phyloP scores from a whole-genome alignment of 2,888 invertebrate genomes.

The Agrypnus murinus region DNA sequence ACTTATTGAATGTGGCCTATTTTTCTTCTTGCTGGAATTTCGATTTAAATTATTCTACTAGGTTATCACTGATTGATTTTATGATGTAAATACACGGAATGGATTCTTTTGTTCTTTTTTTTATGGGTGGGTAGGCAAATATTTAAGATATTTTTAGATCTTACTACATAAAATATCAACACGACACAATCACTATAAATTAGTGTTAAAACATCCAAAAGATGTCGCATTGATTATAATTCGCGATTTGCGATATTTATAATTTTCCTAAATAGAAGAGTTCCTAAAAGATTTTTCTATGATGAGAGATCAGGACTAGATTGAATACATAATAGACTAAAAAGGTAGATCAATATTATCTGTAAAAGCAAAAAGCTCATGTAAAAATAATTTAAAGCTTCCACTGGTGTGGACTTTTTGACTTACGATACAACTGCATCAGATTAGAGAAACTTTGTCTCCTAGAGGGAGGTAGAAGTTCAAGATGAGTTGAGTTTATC shows the following conservation, averaged over 20 bases:
- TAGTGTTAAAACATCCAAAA: no score
- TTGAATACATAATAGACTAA: no score
- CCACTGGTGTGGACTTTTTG: conserved; percentile 18
- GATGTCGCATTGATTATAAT: no score
- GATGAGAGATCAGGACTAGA: no score
- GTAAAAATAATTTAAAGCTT: conserved; percentile 9
- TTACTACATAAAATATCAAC: no score
- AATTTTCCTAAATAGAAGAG: no score
- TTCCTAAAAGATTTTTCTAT: no score
- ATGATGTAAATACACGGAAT: conserved; percentile 22
- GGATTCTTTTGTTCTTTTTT: background rate
- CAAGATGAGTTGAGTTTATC: conserved; percentile 62
- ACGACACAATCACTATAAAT: no score
- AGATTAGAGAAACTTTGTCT: conserved; percentile 42
- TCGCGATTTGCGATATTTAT: no score
- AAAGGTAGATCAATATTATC: no score
- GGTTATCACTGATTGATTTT: conserved; percentile 31
- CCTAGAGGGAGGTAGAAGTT: conserved; percentile 55
- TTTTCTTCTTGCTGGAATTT: conserved; percentile 34
- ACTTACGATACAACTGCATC: conserved; percentile 31
- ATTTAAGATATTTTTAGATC: no score
- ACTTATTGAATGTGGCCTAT: conserved; percentile 37
- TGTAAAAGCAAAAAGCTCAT: no score
- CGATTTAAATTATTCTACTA: conserved; percentile 26
- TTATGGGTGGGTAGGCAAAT: conserved; percentile 3